Evolutionary conservation across 1,140 invertebrate genomes (phyloP), one percentile per base, ranked within the genome.

Genomic region (Drosophila lacertosa): DNA sequence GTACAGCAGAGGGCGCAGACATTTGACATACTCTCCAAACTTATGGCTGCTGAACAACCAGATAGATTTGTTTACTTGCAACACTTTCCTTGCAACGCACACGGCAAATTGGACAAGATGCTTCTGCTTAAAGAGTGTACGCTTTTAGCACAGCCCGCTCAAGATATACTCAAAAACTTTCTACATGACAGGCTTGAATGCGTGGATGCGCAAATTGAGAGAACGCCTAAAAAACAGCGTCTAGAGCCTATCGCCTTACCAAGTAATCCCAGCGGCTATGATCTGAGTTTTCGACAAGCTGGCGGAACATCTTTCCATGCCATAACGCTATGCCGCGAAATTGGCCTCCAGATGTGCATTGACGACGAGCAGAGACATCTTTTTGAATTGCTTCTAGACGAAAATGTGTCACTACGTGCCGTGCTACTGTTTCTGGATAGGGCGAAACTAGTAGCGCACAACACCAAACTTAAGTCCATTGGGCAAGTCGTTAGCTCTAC

Each of bases 1-100:
- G 62, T 77, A 1, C 81, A 86, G 11, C 82, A 88, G 16, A 50
- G 81, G 0, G 68, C 58, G 4, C 81, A 86, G 26, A 89, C 84
- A 10, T 81, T 75, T n/a, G 48, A 78, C 13, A 88, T 86, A 32
- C 37, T 86, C 0, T 70, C 77, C n/a, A 86, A 81, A 2, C 55
- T 89, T 4, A 55, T 58, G 9, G 48, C 39, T 11, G 68, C 60
- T 24, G 91, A 78, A 92, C 91, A 89, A 51, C 92, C 92, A 4
- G 92, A 93, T 71, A 59, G 80, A 40, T 80, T 93, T 32, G 50
- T 91, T 4, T 59, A 77, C 29, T 55, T 92, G 1, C 50, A 89
- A 11, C 51, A 88, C 18, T 81, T 93, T 29, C 93, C 93, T 4
- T 77, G 93, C 16, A 92, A 92, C 29, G 66, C 68, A 20, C 92